Base-by-base conservation (phyloP, 2,888 invertebrate species). In the Pasiphila rectangulata region DNA sequence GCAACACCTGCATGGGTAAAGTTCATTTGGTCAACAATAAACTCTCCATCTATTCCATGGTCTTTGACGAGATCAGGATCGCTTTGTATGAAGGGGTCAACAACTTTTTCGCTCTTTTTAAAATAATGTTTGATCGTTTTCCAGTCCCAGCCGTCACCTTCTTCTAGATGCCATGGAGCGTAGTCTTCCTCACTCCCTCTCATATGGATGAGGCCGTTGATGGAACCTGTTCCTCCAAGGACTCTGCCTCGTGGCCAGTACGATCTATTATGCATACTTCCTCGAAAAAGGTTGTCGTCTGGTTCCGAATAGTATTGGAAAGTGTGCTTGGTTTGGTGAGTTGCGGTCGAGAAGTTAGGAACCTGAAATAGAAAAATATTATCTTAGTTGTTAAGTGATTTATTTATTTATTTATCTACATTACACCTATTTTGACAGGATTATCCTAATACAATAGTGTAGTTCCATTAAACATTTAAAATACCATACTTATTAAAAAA, bases 31-130 rank as follows among this genome's bases (percentile, higher is more conserved):
- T 90, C 89, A 3, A 91, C 74, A 12, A 85, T 68, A 47, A 90
- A 80, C 49, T 87, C 84, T 16, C 91, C 91, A 20, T 87, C 82
- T 0, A 77, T 79, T 0, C 89, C 90, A 42, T 90, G 85, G 46
- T 87, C 69, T 51, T 79, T 66, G 43, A 57, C 54, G 29, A 86
- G 55, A 37, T 78, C 62, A 3, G 81, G 77, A 41, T 83, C 74
- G 19, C 78, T 79, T 1, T 80, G 57, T 45, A 87, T 87, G 13
- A 63, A 69, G 0, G 85, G 84, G 30, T 87, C 86, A 0, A 83
- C 48, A 1, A 84, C 63, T 57, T 74, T 83, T 67, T 84, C 86
- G 23, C 82, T 83, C 57, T 88, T 88, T 63, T 68, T 85, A 24
- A 87, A 84, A 48, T 79, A 85, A 47, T 76, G 66, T 55, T 71